Base-by-base conservation (phyloP, 2,888 invertebrate genomes). In the Teleogryllus oceanicus region DNA sequence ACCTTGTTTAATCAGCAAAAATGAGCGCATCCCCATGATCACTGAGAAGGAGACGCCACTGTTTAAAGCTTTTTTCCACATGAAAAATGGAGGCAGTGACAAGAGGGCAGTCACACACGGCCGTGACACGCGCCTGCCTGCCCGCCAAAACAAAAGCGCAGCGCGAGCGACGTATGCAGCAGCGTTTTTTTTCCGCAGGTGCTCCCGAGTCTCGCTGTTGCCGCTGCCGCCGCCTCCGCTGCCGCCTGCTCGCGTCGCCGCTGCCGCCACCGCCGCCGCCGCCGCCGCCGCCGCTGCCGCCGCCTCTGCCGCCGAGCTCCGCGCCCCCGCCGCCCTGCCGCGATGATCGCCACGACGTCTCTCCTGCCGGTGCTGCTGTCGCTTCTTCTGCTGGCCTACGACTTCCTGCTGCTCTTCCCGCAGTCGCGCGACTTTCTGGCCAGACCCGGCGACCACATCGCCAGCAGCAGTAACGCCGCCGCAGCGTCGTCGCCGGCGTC, bases 301-400 rank as follows among this genome's bases (percentile, higher is more conserved):
- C 62, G 62, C 62, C n/a, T 13, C 62, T 62, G 62, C 62, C 62
- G 13, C 16, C 62, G 16, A n/a, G 16, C 62, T n/a, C 62, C 62
- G 62, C 37, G 62, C 62, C 62, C n/a, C 16, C 62, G 16, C 16
- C 13, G 16, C 62, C 62, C 16, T 13, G n/a, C 62, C 62, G 62
- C 62, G 62, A 62, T 62, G 62, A 62, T 62, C 62, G 62, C 62
- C 62, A 18, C 62, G 16, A 62, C 62, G n/a, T 62, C 62, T 62
- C 62, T 62, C 62, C 62, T 62, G 13, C 62, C 62, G n/a, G 62
- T 62, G 16, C 62, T 62, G 16, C n/a, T 62, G 62, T 62, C n/a
- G 62, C 16, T 62, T n/a, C 13, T 62, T 11, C n/a, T 62, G n/a
- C n/a, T 62, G 62, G 62, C 62, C 62, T 62, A 62, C 62, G 62